Evolutionary conservation across 2,797 vertebrate species (phyloP).

Genomic region (Taeniopygia guttata): DNA sequence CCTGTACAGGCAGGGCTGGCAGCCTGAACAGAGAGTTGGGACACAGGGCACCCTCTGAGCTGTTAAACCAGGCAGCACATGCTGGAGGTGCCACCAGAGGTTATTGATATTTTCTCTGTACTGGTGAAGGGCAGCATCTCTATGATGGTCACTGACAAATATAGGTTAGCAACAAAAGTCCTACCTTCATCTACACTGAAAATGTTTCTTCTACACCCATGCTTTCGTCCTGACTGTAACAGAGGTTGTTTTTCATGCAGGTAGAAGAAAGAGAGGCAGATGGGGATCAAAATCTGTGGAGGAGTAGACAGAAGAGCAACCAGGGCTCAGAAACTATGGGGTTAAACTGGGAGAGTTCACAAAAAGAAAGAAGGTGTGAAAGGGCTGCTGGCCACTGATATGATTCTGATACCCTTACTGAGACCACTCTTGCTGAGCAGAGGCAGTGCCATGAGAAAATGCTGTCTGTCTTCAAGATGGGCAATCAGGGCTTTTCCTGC

Average conservation of each 20-base stretch:
- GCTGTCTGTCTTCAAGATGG: not conserved
- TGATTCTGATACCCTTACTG: not conserved
- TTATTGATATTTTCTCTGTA: accelerated
- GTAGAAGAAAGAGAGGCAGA: not conserved
- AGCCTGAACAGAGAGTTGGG: not conserved
- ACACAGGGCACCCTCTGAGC: not conserved
- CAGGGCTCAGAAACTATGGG: not conserved
- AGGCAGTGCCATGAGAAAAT: not conserved
- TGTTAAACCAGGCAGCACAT: accelerated
- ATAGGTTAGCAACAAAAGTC: not conserved
- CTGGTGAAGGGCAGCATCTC: not conserved
- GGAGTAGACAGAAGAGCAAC: not conserved
- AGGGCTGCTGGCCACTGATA: not conserved
- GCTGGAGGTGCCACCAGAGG: not conserved
- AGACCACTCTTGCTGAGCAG: not conserved
- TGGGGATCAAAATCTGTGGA: not conserved
- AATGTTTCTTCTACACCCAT: not conserved
- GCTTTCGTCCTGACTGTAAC: not conserved
- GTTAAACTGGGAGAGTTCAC: not conserved
- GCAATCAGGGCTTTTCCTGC: not conserved
- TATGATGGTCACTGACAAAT: not conserved
- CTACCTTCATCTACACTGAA: not conserved
- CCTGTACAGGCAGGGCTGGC: accelerated
- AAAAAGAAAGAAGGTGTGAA: not conserved
- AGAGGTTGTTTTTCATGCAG: not conserved